Percentiles rank a stretch among this genome's conserved stretches.
Evolutionary conservation across 1,140 invertebrate species (phyloP).

Genomic region (Trichonephila clavata): DNA sequence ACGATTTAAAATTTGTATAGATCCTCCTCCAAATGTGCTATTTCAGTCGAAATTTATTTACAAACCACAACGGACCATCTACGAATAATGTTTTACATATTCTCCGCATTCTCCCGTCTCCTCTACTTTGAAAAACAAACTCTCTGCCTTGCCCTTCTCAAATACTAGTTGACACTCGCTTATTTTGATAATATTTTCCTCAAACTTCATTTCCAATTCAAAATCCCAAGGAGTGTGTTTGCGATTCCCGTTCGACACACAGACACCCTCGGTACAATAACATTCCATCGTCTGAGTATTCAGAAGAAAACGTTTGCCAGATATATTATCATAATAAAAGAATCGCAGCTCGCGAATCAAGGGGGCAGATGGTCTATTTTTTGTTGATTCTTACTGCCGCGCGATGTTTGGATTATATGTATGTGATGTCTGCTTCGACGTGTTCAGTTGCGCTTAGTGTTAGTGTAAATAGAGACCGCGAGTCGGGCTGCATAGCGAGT

Average conservation of each 20-base stretch:
- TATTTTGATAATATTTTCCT: slow-evolving; percentile 41
- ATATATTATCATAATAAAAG: slow-evolving; percentile 20
- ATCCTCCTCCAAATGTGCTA: too few relatives aligned
- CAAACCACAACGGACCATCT: too few relatives aligned
- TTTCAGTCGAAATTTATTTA: too few relatives aligned
- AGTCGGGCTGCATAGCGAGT: too few relatives aligned
- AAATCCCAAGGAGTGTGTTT: neutral
- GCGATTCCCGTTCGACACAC: neutral
- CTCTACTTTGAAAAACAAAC: neutral
- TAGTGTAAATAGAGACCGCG: too few relatives aligned
- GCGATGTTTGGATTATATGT: neutral
- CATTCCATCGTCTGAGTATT: neutral
- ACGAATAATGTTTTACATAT: neutral
- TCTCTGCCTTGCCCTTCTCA: slow-evolving; percentile 30
- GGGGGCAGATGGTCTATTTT: neutral
- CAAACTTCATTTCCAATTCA: slow-evolving; percentile 46
- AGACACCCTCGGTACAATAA: neutral
- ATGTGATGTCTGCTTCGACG: too few relatives aligned
- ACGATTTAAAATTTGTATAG: too few relatives aligned
- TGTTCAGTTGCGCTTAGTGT: too few relatives aligned
- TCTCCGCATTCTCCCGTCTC: neutral
- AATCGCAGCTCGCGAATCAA: neutral
- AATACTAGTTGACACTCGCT: neutral
- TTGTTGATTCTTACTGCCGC: neutral
- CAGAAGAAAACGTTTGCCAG: neutral